Evolutionary conservation across 2,888 invertebrate species (phyloP), one percentile per base, ranked within the genome.

Genomic region (Rugalucina vietnamica): DNA sequence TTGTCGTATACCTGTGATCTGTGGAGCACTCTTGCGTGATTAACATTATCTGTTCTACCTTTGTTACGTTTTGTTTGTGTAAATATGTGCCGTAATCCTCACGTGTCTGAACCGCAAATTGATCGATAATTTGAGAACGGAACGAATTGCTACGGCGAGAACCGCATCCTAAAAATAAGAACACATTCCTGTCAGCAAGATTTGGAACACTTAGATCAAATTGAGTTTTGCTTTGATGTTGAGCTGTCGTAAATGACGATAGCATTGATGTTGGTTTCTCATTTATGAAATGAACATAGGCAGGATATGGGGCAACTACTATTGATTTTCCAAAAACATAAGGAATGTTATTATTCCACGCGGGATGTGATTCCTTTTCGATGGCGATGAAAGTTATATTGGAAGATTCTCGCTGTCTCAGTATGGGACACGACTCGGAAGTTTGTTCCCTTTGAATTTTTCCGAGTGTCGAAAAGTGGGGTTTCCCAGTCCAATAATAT

Each of bases 221-320:
- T 37, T 78, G 72, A 43, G 32, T 84, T 54, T 76, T 39, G 24
- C 43, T 60, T 18, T 84, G 43, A 54, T 79, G 69, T 39, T 72
- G 54, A 1, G 73, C 76, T 21, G 37, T 57, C 1, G 76, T 60
- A 71, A 76, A 50, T 81, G 86, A 82, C 32, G 65, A 76, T 37
- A 86, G 71, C 21, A 32, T 36, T 60, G 37, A 54, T n/a, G 82
- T 73, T 24, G 50, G 49, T 18, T 69, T 75, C 3, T 5, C 29
- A 49, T 79, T 70, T 29, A 75, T 83, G 54, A 91, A 88, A 78
- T 93, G 93, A 12, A 90, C 85, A 73, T 93, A 93, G 2, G 92
- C 90, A 18, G 93, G 93, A 79, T 93, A 93, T 4, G 93, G 93
- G 0, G 88, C 91, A 2, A 91, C 89, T 29, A 93, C 85, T 3